Evolutionary conservation across 1,140 invertebrate genomes (phyloP).

Genomic region (Heliconius hewitsoni): DNA sequence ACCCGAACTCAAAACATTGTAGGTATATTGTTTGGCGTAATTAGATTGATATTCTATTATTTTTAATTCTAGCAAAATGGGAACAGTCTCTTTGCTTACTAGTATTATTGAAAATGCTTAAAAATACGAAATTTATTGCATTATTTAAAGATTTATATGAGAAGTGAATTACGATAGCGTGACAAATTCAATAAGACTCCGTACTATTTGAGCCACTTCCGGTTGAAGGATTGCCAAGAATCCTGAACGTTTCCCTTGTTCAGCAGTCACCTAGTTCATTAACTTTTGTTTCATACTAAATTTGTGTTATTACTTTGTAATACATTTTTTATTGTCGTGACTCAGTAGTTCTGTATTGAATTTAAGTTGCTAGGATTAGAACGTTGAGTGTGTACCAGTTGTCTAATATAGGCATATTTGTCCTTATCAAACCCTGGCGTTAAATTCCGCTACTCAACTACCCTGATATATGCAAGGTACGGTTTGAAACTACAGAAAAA

Average conservation of each 20-base stretch:
- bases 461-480: too few relatives aligned
- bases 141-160: background rate
- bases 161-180: conserved; percentile 15
- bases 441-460: too few relatives aligned
- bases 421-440: too few relatives aligned
- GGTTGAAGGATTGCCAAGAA: conserved; percentile 32
- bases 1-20: too few relatives aligned
- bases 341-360: background rate
- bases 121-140: background rate
- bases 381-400: too few relatives aligned
- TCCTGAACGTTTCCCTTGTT: conserved; percentile 16
- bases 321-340: conserved; percentile 7
- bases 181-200: conserved; percentile 33
- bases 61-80: too few relatives aligned
- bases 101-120: background rate
- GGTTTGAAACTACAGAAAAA: too few relatives aligned
- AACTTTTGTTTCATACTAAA: conserved; percentile 10
- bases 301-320: background rate
- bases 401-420: too few relatives aligned
- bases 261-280: conserved; percentile 17
- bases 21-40: too few relatives aligned
- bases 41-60: too few relatives aligned
- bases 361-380: too few relatives aligned
- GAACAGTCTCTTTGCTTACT: too few relatives aligned
- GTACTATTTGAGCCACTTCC: conserved; percentile 26